Percentiles rank a stretch among this genome's conserved stretches.
Evolutionary conservation across 1,140 invertebrate genomes (phyloP).

Genomic region (Halotydeus destructor): DNA sequence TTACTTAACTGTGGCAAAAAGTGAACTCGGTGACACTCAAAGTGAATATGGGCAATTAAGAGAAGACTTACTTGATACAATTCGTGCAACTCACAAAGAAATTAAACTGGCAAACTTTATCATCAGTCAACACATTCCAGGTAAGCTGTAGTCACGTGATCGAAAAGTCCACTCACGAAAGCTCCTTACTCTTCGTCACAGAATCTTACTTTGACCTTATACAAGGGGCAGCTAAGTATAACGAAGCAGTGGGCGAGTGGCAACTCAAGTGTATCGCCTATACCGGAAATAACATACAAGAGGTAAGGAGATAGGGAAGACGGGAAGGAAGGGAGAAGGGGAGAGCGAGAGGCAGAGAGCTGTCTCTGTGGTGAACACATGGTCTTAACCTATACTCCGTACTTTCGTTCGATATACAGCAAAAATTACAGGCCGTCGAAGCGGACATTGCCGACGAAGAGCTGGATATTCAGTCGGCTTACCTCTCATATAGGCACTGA

Average conservation of each 20-base stretch:
- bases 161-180: constrained; percentile 1
- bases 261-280: constrained; percentile 78
- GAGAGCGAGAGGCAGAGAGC: too few relatives aligned
- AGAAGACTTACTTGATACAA: constrained; percentile 79
- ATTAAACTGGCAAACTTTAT: constrained; percentile 66
- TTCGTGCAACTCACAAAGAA: constrained; percentile 66
- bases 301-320: too few relatives aligned
- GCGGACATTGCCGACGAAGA: too few relatives aligned
- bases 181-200: constrained; percentile 6
- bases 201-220: constrained; percentile 48
- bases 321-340: too few relatives aligned
- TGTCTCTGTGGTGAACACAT: too few relatives aligned
- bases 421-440: too few relatives aligned
- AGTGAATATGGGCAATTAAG: constrained; percentile 89
- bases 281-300: constrained; percentile 94
- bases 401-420: too few relatives aligned
- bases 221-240: constrained; percentile 81
- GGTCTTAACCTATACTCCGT: too few relatives aligned
- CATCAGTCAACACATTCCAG: constrained; percentile 65
- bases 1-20: constrained; percentile 58
- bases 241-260: constrained; percentile 96
- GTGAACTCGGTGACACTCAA: constrained; percentile 65
- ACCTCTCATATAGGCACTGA: too few relatives aligned
- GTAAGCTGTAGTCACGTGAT: constrained; percentile 12
- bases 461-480: too few relatives aligned